phyloP scores from a whole-genome alignment of 2,797 vertebrate species.

The Rachycentron canadum region DNA sequence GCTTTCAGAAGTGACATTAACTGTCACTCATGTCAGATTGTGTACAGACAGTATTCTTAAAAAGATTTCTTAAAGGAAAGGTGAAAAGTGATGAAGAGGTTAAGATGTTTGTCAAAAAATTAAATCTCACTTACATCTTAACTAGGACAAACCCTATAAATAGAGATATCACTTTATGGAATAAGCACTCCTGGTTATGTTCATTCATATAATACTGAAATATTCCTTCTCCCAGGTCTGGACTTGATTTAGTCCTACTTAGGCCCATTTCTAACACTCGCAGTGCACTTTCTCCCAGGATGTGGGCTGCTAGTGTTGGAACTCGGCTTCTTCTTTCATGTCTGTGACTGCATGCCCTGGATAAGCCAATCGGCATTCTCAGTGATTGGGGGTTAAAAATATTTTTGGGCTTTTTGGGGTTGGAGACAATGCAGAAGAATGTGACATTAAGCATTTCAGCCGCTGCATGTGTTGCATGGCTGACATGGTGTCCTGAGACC shows the following conservation, averaged over 20 bases:
- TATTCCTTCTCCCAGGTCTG: conserved; percentile 31
- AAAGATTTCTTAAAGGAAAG: neutral
- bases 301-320: conserved; percentile 59
- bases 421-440: conserved; percentile 21
- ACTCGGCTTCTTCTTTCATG: conserved; percentile 44
- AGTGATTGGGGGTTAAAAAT: conserved; percentile 8
- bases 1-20: neutral
- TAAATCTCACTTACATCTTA: neutral
- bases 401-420: neutral
- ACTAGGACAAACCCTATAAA: neutral
- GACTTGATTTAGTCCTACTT: conserved; percentile 23
- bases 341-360: conserved; percentile 88
- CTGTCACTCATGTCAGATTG: neutral
- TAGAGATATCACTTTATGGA: conserved; percentile 60
- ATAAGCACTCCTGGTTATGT: conserved; percentile 49
- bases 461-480: conserved; percentile 58
- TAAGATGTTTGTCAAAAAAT: neutral
- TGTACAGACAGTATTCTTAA: neutral
- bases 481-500: conserved; percentile 33
- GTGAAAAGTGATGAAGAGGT: neutral
- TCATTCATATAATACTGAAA: neutral
- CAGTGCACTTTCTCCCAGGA: conserved; percentile 21
- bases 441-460: conserved; percentile 22
- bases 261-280: conserved; percentile 40
- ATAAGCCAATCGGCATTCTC: conserved; percentile 78